A percentile compares a stretch with the other conserved stretches of the same genome.
Conservation (phyloP, 2,888 invertebrate species). For the Apeira syringaria region DNA sequence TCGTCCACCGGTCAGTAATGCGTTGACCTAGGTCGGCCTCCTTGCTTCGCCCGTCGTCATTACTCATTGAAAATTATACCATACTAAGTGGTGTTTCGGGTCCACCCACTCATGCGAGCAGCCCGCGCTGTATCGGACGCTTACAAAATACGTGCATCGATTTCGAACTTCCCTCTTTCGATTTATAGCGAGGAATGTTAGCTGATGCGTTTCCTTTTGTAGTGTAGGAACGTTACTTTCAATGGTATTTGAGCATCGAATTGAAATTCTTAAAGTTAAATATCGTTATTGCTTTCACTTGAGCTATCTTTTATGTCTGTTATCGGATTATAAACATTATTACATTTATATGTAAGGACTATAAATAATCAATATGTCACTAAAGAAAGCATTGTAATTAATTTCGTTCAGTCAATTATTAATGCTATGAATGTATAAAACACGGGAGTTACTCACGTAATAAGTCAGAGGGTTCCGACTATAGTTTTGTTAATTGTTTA, state of each 20-base stretch:
- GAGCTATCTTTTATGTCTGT: no score
- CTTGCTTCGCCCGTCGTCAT: conserved; percentile 54
- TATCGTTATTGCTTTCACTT: no score
- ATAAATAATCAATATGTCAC: no score
- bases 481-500: no score
- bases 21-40: conserved; percentile 72
- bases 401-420: no score
- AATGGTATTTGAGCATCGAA: conserved; percentile 20
- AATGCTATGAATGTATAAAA: no score
- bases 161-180: conserved; percentile 42
- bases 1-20: conserved; percentile 60
- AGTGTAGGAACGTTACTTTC: conserved; percentile 25
- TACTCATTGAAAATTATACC: conserved; percentile 80
- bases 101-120: conserved; percentile 61
- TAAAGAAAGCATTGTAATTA: no score
- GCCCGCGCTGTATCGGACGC: conserved; percentile 38
- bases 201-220: conserved; percentile 48
- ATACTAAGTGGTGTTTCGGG: conserved; percentile 77
- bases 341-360: no score
- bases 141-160: conserved; percentile 46
- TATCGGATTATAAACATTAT: no score
- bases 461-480: no score
- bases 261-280: conserved; percentile 9
- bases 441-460: no score
- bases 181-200: conserved; percentile 52